A percentile compares a stretch with the other conserved stretches of the same genome.
Conservation (phyloP, 2,888 invertebrate species). For the Epinotia bilunana region DNA sequence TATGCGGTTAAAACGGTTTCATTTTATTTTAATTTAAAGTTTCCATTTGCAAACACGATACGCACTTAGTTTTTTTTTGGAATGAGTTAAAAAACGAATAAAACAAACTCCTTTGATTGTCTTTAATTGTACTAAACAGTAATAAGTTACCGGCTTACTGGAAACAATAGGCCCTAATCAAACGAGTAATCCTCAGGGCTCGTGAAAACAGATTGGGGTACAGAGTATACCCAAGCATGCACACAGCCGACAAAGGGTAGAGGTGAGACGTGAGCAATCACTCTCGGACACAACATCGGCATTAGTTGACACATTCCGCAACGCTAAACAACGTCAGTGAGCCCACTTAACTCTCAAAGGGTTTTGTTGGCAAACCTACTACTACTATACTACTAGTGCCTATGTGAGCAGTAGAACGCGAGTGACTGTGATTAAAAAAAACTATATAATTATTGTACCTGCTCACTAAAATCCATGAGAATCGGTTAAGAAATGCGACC, state of each 20-base stretch:
- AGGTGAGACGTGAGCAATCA: constrained; percentile 42
- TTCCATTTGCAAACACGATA: too few relatives aligned
- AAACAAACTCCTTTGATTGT: too few relatives aligned
- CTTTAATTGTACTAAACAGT: background rate
- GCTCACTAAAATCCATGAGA: too few relatives aligned
- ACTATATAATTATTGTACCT: too few relatives aligned
- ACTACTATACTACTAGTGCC: background rate
- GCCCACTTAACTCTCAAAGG: constrained; percentile 9
- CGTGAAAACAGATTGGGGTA: constrained; percentile 22
- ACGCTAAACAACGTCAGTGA: constrained; percentile 9
- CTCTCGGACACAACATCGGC: constrained; percentile 30
- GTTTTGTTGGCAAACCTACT: background rate
- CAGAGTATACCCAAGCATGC: constrained; percentile 16
- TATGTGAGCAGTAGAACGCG: too few relatives aligned
- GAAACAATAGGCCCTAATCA: background rate
- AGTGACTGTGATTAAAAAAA: too few relatives aligned
- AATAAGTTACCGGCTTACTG: background rate
- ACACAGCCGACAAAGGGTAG: constrained; percentile 32
- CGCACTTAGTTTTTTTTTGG: too few relatives aligned
- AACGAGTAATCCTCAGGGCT: background rate
- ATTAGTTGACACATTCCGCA: constrained; percentile 26
- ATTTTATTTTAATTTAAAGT: too few relatives aligned
- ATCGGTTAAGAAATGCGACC: too few relatives aligned
- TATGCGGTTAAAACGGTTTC: too few relatives aligned
- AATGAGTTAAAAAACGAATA: too few relatives aligned